phyloP scores from a whole-genome alignment of 2,113 vertebrate species.

The Channa argus region DNA sequence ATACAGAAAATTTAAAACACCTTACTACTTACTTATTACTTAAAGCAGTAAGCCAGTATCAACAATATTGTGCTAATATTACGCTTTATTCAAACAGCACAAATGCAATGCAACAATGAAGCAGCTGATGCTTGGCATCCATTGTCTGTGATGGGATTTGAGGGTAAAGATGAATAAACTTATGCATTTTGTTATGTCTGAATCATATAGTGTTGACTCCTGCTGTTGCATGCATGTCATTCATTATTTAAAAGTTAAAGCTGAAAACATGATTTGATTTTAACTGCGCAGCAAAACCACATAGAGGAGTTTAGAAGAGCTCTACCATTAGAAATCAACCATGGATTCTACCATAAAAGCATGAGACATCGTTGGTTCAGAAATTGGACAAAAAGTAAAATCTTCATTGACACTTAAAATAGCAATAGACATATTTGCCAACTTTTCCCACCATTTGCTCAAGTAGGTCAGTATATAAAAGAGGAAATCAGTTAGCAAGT shows the following conservation, averaged over 20 bases:
- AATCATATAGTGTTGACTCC: slow-evolving; percentile 2
- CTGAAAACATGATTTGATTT: slow-evolving; percentile 23
- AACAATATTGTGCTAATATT: too few species aligned
- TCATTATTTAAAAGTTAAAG: slow-evolving; percentile 22
- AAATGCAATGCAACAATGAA: slow-evolving; percentile 27
- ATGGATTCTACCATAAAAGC: slow-evolving; percentile 8
- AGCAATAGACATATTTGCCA: slow-evolving; percentile 8
- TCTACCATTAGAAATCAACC: background rate
- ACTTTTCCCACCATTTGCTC: slow-evolving; percentile 33
- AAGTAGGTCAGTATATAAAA: slow-evolving; percentile 29
- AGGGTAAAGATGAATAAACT: slow-evolving; percentile 10
- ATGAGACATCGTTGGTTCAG: slow-evolving; percentile 16
- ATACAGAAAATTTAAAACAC: too few species aligned
- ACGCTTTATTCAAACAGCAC: background rate
- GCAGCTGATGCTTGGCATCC: slow-evolving; percentile 1
- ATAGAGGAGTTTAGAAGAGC: slow-evolving; percentile 2
- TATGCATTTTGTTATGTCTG: slow-evolving; percentile 22
- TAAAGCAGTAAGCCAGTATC: too few species aligned
- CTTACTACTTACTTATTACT: too few species aligned
- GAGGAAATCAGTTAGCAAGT: slow-evolving; percentile 64
- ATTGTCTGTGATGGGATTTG: slow-evolving; percentile 20
- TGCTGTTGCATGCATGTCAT: slow-evolving; percentile 24
- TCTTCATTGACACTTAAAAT: background rate
- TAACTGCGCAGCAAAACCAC: slow-evolving; percentile 9
- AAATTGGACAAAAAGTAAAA: slow-evolving; percentile 1